Percentiles rank a stretch among this genome's conserved stretches.
Evolutionary conservation across 1,140 invertebrate genomes (phyloP).

Genomic region (Trachelipus rathkii): DNA sequence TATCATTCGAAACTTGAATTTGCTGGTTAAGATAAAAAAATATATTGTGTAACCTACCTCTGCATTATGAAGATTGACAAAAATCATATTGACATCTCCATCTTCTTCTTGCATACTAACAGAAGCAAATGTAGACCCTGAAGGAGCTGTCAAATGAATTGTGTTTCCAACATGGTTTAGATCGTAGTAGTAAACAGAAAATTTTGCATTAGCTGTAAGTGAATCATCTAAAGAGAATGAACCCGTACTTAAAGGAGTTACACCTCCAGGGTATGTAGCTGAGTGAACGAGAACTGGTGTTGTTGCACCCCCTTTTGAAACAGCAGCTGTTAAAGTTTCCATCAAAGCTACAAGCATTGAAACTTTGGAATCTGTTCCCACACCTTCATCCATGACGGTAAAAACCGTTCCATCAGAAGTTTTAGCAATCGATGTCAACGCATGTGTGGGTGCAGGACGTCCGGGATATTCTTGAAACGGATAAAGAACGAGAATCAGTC

Average conservation of each 20-base stretch:
- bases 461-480: conserved; percentile 23
- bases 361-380: conserved; percentile 26
- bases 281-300: conserved; percentile 22
- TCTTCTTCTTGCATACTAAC: conserved; percentile 33
- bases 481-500: conserved; percentile 25
- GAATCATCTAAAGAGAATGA: conserved; percentile 21
- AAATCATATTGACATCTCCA: conserved; percentile 30
- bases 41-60: conserved; percentile 7
- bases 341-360: conserved; percentile 23
- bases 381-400: conserved; percentile 32
- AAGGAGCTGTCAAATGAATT: conserved; percentile 28
- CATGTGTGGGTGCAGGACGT: conserved; percentile 13
- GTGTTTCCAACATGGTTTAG: conserved; percentile 28
- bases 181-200: conserved; percentile 30
- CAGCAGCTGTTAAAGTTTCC: conserved; percentile 22
- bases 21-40: not conserved
- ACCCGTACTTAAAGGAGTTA: conserved; percentile 3
- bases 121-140: conserved; percentile 27
- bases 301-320: conserved; percentile 2
- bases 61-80: conserved; percentile 29
- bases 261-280: conserved; percentile 18
- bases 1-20: not conserved
- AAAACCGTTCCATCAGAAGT: conserved; percentile 22
- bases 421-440: conserved; percentile 10
- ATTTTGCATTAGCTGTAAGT: conserved; percentile 18